These are phyloP conservation scores for Micrastur ruficollis DNA, from an alignment of 2,797 vertebrate species.

Conservation along the genomic window DNA sequence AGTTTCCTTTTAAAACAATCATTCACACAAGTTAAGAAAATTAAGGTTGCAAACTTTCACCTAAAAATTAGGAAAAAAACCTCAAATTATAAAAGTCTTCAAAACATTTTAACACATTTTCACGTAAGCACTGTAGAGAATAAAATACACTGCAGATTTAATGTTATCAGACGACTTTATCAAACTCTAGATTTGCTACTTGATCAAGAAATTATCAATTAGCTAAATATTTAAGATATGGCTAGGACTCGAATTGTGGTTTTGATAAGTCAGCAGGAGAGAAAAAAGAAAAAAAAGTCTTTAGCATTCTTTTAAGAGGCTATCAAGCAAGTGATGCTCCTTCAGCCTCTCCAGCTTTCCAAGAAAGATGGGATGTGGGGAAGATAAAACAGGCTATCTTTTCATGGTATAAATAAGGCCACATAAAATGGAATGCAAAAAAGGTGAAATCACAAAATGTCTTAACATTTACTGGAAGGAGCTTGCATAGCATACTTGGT, in stretches of 20 bases:
- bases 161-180: not conserved
- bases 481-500: not conserved
- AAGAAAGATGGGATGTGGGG: not conserved
- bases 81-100: not conserved
- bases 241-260: not conserved
- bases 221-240: not conserved
- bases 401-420: not conserved
- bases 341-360: not conserved
- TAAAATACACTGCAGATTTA: accelerated
- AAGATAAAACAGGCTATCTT: not conserved
- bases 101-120: not conserved
- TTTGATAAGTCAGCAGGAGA: not conserved
- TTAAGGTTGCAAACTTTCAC: not conserved
- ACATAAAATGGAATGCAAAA: not conserved
- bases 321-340: not conserved
- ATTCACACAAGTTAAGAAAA: not conserved
- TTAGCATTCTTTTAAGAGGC: not conserved
- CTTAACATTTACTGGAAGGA: not conserved
- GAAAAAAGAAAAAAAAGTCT: not conserved
- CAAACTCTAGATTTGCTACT: not conserved
- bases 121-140: not conserved
- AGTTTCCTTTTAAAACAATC: not conserved
- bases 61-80: not conserved
- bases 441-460: not conserved
- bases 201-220: not conserved